Evolutionary conservation across 2,113 vertebrate genomes (phyloP).

Genomic region (Thalassoma bifasciatum): DNA sequence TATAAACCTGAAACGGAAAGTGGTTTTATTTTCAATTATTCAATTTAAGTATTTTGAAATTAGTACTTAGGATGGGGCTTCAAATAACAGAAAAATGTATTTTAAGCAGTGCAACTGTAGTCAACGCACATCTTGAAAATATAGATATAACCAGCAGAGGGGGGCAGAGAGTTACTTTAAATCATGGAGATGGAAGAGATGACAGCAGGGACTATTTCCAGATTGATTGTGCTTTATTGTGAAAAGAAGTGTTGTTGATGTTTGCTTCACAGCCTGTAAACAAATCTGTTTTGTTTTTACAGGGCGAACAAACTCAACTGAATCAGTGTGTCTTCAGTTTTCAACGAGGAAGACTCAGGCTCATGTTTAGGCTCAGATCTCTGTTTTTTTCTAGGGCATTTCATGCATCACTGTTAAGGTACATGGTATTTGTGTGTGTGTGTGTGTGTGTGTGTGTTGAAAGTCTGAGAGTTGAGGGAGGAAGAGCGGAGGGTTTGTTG

Average conservation of each 20-base stretch:
- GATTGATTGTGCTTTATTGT: not conserved
- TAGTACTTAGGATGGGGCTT: too few relatives aligned
- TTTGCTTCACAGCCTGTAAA: not conserved
- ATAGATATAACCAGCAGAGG: slow-evolving; percentile 30
- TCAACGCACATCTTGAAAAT: not conserved
- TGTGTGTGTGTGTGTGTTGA: not conserved
- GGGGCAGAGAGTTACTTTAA: slow-evolving; percentile 18
- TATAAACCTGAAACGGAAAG: too few relatives aligned
- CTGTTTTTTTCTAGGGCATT: not conserved
- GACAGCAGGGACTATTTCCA: not conserved
- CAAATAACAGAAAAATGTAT: too few relatives aligned
- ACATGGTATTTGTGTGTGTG: not conserved
- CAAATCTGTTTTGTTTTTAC: too few relatives aligned
- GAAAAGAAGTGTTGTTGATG: too few relatives aligned
- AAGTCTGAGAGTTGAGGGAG: slow-evolving; percentile 1
- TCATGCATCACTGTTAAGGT: not conserved
- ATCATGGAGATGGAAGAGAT: not conserved
- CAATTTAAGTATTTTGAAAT: too few relatives aligned
- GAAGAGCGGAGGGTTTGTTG: slow-evolving; percentile 15
- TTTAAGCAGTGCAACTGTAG: too few relatives aligned
- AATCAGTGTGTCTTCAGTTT: too few relatives aligned
- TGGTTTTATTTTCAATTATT: too few relatives aligned
- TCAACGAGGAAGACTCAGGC: too few relatives aligned
- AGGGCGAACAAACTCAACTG: too few relatives aligned
- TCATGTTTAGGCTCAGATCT: not conserved